A percentile compares a stretch with the other conserved stretches of the same genome.
Conservation (phyloP, 2,888 invertebrate species). For the Dicycla oo region DNA sequence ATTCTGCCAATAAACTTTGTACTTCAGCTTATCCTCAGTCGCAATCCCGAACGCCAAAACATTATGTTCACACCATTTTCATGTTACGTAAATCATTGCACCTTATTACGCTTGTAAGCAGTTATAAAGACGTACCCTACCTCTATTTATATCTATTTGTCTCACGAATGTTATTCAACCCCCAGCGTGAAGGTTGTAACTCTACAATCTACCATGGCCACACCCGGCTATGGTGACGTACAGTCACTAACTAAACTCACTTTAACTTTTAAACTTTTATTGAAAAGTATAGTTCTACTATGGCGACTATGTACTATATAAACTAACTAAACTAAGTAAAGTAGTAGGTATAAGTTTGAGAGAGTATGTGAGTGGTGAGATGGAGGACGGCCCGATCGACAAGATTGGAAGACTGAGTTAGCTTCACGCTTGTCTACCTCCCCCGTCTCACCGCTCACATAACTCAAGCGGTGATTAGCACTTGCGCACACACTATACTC, state of each 20-base stretch:
- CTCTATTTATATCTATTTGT: slow-evolving; percentile 25
- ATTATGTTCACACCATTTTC: not conserved
- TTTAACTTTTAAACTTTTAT: not conserved
- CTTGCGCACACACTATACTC: no score
- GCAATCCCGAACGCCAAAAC: not conserved
- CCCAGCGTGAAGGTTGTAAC: slow-evolving; percentile 22
- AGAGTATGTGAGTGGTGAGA: no score
- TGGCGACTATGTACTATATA: no score
- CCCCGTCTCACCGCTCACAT: no score
- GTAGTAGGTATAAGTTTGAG: no score
- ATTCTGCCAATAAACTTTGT: not conserved
- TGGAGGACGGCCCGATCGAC: no score
- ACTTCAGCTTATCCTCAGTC: not conserved
- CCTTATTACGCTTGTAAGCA: not conserved
- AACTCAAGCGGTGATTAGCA: no score
- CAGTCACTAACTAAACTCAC: not conserved
- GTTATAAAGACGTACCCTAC: not conserved
- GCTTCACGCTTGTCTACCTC: no score
- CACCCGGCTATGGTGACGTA: slow-evolving; percentile 20
- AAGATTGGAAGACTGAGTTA: no score
- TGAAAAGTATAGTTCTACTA: no score
- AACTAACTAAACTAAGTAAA: no score
- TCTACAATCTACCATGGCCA: slow-evolving; percentile 12
- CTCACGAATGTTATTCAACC: slow-evolving; percentile 41
- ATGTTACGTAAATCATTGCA: slow-evolving; percentile 17